Base-by-base conservation (phyloP, 2,113 vertebrate species). In the Gambusia affinis region DNA sequence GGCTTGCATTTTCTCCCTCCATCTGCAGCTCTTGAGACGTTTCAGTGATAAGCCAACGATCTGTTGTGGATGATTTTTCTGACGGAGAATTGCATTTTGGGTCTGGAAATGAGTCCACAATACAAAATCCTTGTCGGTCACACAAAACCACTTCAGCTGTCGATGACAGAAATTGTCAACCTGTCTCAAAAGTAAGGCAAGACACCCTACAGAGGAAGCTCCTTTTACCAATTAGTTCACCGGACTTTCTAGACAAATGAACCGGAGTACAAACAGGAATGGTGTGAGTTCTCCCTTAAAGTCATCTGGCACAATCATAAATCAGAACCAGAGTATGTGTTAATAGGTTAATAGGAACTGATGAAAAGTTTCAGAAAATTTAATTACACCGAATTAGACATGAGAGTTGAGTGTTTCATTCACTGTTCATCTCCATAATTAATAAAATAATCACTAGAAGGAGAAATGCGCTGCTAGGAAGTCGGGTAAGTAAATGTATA, bases 11-110 rank as follows among this genome's bases (percentile, higher is more conserved):
- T 76, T 68, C 78, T 76, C 64, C 57, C 54, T 42, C 39, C 73
- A 79, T 74, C 86, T 67, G 80, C 71, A 17, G 74, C 62, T 74
- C 85, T 85, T 33, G 39, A 27, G 57, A 60, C 1, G 19, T 64
- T 72, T 62, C 61, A 77, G 70, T 28, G 82, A 88, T 79, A 86
- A 86, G 80, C 70, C 64, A 74, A 76, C 14, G 29, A 76, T 81
- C 74, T 73, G n/a, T 0, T 0, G 70, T 11, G 0, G 71, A 66
- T 28, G 29, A 39, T 73, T 60, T 27, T 70, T 83, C 30, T 70
- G 28, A 12, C 29, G 12, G 19, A 57, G 42, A 54, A 67, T 22
- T 29, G 30, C 0, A 60, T 42, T 72, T 72, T 28, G 10, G 73
- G 73, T 69, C 54, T 24, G 68, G 31, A 60, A 63, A 75, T 12